These are phyloP conservation scores for Tachystola acroxantha DNA, from an alignment of 2,888 invertebrate genomes.

Conservation along the genomic window DNA sequence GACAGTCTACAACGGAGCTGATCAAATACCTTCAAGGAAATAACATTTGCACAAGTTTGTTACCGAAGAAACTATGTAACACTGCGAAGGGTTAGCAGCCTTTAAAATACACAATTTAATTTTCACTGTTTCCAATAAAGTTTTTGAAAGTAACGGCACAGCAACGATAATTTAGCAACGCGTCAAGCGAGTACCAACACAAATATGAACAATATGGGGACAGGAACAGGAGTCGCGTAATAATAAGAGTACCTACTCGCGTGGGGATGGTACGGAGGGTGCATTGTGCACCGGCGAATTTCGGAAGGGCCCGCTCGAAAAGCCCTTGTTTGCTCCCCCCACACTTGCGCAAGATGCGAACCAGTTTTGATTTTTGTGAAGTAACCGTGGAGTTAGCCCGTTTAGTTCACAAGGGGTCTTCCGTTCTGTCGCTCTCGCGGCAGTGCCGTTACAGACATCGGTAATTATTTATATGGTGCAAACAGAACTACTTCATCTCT, in stretches of 20 bases:
- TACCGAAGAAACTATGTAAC: constrained; percentile 15
- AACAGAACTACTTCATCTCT: not conserved
- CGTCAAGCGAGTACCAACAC: constrained; percentile 67
- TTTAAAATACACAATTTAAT: constrained; percentile 6
- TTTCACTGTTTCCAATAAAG: not conserved
- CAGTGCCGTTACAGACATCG: constrained; percentile 34
- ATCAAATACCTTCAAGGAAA: constrained; percentile 49
- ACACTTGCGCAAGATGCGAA: constrained; percentile 76
- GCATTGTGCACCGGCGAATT: constrained; percentile 77
- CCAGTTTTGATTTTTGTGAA: constrained; percentile 74
- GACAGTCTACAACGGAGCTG: constrained; percentile 60
- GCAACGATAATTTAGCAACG: constrained; percentile 47
- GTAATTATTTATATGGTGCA: constrained; percentile 24
- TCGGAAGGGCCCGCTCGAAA: constrained; percentile 71
- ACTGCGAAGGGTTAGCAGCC: constrained; percentile 14
- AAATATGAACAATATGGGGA: constrained; percentile 75
- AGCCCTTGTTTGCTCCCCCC: constrained; percentile 71
- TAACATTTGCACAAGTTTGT: constrained; percentile 45
- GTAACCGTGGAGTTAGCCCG: constrained; percentile 49
- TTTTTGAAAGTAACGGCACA: constrained; percentile 33
- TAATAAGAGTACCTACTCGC: constrained; percentile 74
- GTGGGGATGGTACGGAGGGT: constrained; percentile 77
- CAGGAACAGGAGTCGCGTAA: constrained; percentile 71
- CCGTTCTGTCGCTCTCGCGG: constrained; percentile 26
- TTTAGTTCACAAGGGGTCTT: constrained; percentile 45